phyloP scores from a whole-genome alignment of 1,140 invertebrate genomes.

The Lepidurus couesii region DNA sequence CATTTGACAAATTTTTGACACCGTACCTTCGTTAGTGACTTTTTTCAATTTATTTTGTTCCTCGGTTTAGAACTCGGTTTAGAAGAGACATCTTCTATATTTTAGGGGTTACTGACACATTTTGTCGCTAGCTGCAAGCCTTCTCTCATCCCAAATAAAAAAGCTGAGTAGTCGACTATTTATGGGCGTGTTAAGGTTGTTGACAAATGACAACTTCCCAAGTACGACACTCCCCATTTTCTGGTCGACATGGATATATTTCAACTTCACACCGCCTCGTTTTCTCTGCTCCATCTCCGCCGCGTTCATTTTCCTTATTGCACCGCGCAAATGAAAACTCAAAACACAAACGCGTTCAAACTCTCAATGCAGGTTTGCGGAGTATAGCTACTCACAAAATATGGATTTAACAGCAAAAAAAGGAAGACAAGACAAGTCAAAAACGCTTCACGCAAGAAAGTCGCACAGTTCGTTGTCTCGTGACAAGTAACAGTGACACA shows the following conservation, averaged over 20 bases:
- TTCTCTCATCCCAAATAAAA: not conserved
- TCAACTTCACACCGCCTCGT: not conserved
- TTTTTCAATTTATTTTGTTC: no score
- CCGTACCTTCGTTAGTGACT: no score
- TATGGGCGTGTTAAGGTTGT: conserved; percentile 22
- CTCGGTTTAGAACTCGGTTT: no score
- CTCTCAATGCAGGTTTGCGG: no score
- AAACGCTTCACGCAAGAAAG: not conserved
- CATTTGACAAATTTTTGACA: no score
- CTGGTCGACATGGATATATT: not conserved
- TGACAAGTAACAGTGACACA: not conserved
- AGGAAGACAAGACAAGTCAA: no score
- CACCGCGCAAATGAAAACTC: not conserved
- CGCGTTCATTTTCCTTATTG: not conserved
- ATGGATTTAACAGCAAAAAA: no score
- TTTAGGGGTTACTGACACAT: no score
- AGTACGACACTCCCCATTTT: conserved; percentile 12
- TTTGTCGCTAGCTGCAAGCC: no score
- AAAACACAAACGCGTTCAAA: not conserved
- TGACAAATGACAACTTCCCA: conserved; percentile 15
- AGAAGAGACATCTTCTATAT: no score
- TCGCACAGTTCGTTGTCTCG: not conserved
- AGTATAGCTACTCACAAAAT: no score
- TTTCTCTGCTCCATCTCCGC: not conserved
- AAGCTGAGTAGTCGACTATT: not conserved